Percentiles rank a stretch among this genome's conserved stretches.
Conservation (phyloP, 2,113 vertebrate genomes). For the Pseudolaguvia tuberculata region DNA sequence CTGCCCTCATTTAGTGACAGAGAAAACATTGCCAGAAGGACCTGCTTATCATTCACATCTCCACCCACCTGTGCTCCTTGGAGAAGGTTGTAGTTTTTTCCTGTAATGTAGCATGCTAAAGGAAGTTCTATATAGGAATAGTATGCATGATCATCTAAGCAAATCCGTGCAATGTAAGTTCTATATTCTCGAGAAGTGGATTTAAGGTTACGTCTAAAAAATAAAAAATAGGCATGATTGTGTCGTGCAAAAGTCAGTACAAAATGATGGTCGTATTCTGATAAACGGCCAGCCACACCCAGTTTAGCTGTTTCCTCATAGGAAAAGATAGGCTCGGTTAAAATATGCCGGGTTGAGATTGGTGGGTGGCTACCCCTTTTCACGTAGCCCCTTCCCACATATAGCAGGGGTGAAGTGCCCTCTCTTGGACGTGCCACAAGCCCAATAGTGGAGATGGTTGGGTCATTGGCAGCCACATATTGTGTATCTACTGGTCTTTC, state of each 20-base stretch:
- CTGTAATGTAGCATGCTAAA: constrained; percentile 68
- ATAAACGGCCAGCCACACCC: constrained; percentile 82
- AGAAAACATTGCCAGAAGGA: constrained; percentile 88
- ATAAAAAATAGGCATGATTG: constrained; percentile 84
- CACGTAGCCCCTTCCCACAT: constrained; percentile 89
- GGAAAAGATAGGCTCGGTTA: constrained; percentile 84
- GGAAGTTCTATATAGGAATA: constrained; percentile 95
- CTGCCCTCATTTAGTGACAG: constrained; percentile 68
- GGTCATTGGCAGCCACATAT: constrained; percentile 93
- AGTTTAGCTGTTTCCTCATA: constrained; percentile 95
- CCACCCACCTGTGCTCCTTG: constrained; percentile 84
- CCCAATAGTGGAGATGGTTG: constrained; percentile 83
- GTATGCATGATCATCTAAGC: constrained; percentile 86
- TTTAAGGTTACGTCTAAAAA: constrained; percentile 89
- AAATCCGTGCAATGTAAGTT: constrained; percentile 87
- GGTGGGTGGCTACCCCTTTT: constrained; percentile 89
- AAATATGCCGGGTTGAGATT: constrained; percentile 88
- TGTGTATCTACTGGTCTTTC: constrained; percentile 91
- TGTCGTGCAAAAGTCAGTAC: constrained; percentile 77
- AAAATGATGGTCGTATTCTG: constrained; percentile 94
- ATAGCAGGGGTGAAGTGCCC: constrained; percentile 78
- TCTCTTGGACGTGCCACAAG: constrained; percentile 75
- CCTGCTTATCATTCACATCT: constrained; percentile 59
- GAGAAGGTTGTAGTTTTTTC: constrained; percentile 75
- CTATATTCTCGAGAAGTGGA: constrained; percentile 80